Evolutionary conservation across 2,113 vertebrate genomes (phyloP).

Genomic region (Mellivora capensis): DNA sequence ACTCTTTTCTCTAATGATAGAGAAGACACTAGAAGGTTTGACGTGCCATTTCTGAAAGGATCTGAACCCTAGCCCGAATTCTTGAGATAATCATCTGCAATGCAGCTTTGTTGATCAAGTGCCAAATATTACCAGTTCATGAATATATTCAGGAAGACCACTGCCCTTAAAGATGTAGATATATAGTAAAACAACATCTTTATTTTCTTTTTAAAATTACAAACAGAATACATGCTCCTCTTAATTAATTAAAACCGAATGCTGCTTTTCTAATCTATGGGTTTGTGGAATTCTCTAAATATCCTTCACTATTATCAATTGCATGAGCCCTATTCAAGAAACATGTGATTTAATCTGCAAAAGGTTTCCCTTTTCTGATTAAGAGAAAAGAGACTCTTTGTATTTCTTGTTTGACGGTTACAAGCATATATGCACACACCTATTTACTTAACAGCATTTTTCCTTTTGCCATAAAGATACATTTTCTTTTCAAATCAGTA

Average conservation of each 20-base stretch:
- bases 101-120: neutral
- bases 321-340: neutral
- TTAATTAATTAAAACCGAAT: neutral
- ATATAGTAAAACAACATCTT: neutral
- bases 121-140: neutral
- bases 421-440: neutral
- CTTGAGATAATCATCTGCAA: neutral
- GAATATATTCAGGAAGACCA: neutral
- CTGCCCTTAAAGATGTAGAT: neutral
- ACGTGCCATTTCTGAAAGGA: neutral
- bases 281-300: neutral
- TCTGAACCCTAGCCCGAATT: neutral
- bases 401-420: neutral
- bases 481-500: slow-evolving; percentile 24
- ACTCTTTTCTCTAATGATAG: neutral
- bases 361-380: neutral
- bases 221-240: neutral
- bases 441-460: slow-evolving; percentile 22
- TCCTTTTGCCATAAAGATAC: neutral
- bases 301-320: neutral
- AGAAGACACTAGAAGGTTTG: neutral
- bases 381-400: neutral
- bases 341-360: neutral
- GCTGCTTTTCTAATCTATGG: neutral
- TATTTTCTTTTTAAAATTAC: neutral